phyloP scores from a whole-genome alignment of 2,797 vertebrate species.

The Manis crassicaudata region DNA sequence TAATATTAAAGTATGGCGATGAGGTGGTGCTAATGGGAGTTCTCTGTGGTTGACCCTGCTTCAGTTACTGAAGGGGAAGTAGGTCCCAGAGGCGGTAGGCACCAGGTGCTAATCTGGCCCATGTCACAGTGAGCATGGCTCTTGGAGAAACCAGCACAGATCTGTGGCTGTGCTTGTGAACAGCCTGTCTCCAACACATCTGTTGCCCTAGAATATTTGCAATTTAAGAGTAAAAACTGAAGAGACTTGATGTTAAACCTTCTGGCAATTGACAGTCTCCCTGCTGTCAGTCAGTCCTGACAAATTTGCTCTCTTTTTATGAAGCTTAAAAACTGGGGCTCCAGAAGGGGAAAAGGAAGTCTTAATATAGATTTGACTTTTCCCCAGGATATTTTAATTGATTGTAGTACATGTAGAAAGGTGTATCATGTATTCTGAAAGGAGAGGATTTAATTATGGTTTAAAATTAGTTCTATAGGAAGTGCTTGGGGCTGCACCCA shows the following conservation, averaged over 20 bases:
- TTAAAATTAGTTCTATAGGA: constrained; percentile 37
- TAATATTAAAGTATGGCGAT: not conserved
- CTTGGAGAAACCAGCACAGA: not conserved
- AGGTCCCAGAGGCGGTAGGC: not conserved
- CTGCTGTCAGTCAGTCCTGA: not conserved
- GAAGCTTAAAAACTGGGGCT: constrained; percentile 11
- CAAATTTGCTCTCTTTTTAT: not conserved
- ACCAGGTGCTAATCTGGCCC: not conserved
- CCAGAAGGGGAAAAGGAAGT: constrained; percentile 1
- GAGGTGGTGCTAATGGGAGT: not conserved
- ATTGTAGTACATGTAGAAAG: not conserved
- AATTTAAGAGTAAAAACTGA: not conserved
- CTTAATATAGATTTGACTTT: constrained; percentile 6
- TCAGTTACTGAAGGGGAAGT: not conserved
- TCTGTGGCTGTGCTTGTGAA: not conserved
- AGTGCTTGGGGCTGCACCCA: not conserved
- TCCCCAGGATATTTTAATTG: constrained; percentile 38
- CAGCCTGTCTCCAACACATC: not conserved
- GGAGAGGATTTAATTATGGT: constrained; percentile 47
- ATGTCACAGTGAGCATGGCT: rapidly evolving
- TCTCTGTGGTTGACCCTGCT: not conserved
- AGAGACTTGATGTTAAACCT: not conserved
- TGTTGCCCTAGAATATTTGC: not conserved
- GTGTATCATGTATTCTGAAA: not conserved
- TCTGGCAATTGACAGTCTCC: not conserved